Conservation (phyloP, 92 coral and sea anemone genomes). For the Bergia sp. region DNA sequence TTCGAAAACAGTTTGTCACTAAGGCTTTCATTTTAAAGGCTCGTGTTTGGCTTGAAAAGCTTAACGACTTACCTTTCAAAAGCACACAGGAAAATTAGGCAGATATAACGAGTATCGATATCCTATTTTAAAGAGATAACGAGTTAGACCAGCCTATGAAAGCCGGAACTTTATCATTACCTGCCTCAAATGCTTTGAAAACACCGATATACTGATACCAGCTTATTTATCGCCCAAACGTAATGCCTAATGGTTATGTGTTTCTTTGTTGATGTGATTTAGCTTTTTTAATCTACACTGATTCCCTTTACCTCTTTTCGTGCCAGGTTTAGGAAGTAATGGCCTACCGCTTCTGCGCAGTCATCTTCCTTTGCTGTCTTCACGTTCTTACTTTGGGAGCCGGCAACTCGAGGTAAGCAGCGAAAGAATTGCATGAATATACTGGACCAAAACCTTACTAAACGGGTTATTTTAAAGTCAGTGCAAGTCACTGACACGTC, state of each 20-base stretch:
- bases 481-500: too few species aligned
- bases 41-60: not conserved
- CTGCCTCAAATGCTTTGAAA: not conserved
- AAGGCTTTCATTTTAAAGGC: not conserved
- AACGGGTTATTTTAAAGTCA: not conserved
- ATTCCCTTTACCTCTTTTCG: not conserved
- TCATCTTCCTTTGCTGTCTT: not conserved
- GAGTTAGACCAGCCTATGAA: not conserved
- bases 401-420: not conserved
- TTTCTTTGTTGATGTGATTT: not conserved
- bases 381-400: not conserved
- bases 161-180: not conserved
- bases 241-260: not conserved
- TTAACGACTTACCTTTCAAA: not conserved
- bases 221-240: not conserved
- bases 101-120: too few species aligned
- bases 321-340: not conserved
- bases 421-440: not conserved
- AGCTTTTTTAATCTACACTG: not conserved
- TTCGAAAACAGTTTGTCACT: not conserved
- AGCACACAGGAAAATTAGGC: not conserved
- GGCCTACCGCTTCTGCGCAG: not conserved
- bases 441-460: not conserved
- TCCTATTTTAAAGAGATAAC: not conserved
- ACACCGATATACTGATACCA: not conserved